Percentiles rank a stretch among this genome's conserved stretches.
Conservation (phyloP, 2,888 invertebrate species). For the Mellilla xanthometata region DNA sequence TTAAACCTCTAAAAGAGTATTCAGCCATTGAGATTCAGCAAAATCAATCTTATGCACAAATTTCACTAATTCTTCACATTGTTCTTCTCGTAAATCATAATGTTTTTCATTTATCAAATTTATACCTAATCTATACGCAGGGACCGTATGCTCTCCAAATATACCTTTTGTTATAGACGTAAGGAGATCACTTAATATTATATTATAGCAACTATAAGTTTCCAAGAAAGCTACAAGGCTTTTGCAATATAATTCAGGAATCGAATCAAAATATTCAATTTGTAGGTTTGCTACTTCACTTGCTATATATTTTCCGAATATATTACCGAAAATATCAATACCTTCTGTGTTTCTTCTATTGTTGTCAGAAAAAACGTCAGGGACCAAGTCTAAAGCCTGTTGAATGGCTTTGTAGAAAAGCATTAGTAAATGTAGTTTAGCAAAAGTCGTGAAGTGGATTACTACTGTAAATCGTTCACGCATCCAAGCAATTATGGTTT, state of each 20-base stretch:
- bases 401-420: constrained; percentile 48
- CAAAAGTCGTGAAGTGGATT: constrained; percentile 39
- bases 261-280: constrained; percentile 10
- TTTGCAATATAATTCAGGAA: not conserved
- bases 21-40: not conserved
- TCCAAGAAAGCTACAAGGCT: not conserved
- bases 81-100: not conserved
- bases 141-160: not conserved
- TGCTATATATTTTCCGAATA: constrained; percentile 34
- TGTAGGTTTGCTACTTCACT: constrained; percentile 1
- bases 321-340: constrained; percentile 40
- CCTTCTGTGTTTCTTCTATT: constrained; percentile 34
- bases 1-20: not conserved
- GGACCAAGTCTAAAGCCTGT: constrained; percentile 38
- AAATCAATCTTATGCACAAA: not conserved
- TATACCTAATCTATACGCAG: not conserved
- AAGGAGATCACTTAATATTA: not conserved
- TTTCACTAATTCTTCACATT: not conserved
- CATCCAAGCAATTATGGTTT: constrained; percentile 38
- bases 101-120: not conserved
- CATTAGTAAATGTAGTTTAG: constrained; percentile 46
- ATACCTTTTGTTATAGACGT: not conserved
- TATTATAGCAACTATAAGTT: too few species aligned
- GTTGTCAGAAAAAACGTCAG: constrained; percentile 39
- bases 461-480: constrained; percentile 40